These are phyloP conservation scores for Acanthosepion esculentum DNA, from an alignment of 2,888 invertebrate species.

Conservation along the genomic window DNA sequence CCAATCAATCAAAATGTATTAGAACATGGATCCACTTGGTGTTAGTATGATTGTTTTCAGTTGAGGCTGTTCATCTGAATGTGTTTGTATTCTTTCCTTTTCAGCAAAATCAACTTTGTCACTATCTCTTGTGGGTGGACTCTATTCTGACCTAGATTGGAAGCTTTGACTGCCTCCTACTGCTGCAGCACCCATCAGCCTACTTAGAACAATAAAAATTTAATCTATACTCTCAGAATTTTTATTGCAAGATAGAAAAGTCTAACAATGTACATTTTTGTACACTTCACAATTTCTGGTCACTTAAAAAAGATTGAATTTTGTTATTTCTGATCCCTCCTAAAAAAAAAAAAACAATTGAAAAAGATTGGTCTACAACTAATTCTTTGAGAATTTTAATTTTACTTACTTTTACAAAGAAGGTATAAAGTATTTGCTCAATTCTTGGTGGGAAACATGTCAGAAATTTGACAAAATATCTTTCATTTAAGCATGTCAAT, in stretches of 20 bases:
- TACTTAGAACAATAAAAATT: not conserved
- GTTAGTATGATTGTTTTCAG: not conserved
- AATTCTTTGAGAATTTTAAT: not conserved
- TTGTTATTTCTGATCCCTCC: not conserved
- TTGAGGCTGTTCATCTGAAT: not conserved
- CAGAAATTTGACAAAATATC: not conserved
- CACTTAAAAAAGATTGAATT: not conserved
- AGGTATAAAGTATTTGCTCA: not conserved
- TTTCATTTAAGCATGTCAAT: not conserved
- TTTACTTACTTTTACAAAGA: not conserved
- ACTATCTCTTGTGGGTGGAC: slow-evolving; percentile 21
- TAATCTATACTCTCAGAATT: not conserved
- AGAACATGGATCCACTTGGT: not conserved
- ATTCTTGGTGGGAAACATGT: not conserved
- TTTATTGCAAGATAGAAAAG: not conserved
- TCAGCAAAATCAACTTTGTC: not conserved
- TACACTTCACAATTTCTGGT: not conserved
- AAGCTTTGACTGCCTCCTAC: not conserved
- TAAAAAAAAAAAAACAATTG: not conserved
- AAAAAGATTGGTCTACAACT: not conserved
- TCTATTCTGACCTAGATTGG: not conserved
- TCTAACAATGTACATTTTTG: not conserved
- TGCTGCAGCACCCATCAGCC: not conserved
- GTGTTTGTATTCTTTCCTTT: not conserved
- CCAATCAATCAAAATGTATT: not conserved